Conservation (phyloP, 2,797 vertebrate genomes). For the Pipistrellus nathusii region DNA sequence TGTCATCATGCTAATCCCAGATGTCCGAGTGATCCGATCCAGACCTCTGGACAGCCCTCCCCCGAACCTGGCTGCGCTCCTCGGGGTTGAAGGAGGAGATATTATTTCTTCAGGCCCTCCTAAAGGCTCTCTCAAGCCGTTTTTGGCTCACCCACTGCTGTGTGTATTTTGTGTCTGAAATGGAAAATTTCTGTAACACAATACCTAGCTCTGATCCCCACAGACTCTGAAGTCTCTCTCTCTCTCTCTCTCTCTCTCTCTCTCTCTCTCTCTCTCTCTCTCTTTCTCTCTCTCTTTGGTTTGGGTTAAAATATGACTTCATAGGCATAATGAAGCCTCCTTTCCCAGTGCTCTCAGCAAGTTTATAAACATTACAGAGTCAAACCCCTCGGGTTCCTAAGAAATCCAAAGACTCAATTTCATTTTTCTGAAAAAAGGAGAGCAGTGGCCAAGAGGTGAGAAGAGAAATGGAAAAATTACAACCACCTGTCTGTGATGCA, state of each 20-base stretch:
- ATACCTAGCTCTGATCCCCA: constrained; percentile 77
- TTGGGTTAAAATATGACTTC: constrained; percentile 79
- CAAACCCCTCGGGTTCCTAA: constrained; percentile 21
- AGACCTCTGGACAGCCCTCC: constrained; percentile 43
- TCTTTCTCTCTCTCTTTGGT: constrained; percentile 23
- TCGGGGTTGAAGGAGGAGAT: constrained; percentile 50
- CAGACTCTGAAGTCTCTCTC: constrained; percentile 60
- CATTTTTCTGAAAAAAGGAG: constrained; percentile 35
- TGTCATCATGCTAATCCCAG: neutral
- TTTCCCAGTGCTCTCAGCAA: constrained; percentile 52
- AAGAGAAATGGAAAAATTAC: constrained; percentile 4
- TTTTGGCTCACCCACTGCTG: constrained; percentile 62
- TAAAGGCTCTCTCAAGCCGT: constrained; percentile 51
- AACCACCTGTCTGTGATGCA: neutral
- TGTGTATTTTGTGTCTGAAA: constrained; percentile 78
- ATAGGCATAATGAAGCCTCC: constrained; percentile 55
- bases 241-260: neutral
- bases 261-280: too few species aligned
- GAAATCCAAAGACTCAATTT: constrained; percentile 41
- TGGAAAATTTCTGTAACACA: constrained; percentile 83
- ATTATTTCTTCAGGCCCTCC: constrained; percentile 71
- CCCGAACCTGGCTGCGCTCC: constrained; percentile 7
- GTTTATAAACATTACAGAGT: constrained; percentile 55
- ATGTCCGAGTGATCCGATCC: neutral
- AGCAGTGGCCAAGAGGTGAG: neutral